phyloP scores from a whole-genome alignment of 2,888 invertebrate genomes.

The Dicranocentrus wangi region DNA sequence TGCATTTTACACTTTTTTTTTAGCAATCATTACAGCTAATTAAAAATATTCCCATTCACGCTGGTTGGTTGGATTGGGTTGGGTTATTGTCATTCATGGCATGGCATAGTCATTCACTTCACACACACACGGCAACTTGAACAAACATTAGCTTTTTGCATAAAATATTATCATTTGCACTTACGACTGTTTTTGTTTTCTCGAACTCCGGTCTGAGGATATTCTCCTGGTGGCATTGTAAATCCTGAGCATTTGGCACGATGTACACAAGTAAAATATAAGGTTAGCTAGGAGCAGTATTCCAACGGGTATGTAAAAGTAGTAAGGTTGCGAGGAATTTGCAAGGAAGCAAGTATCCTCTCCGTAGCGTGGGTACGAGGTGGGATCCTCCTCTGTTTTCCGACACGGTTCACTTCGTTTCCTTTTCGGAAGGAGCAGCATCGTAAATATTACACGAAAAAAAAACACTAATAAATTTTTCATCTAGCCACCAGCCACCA shows the following conservation, averaged over 20 bases:
- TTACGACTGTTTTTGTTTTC: slow-evolving; percentile 67
- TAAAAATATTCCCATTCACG: no score
- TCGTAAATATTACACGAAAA: not conserved
- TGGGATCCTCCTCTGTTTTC: slow-evolving; percentile 36
- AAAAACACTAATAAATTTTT: not conserved
- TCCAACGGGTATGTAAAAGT: slow-evolving; percentile 67
- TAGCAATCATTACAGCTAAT: no score
- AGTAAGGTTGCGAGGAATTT: slow-evolving; percentile 77
- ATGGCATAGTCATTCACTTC: no score
- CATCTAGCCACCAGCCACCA: not conserved
- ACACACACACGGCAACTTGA: no score
- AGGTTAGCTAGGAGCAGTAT: slow-evolving; percentile 66
- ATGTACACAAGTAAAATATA: slow-evolving; percentile 66
- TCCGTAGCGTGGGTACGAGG: slow-evolving; percentile 62
- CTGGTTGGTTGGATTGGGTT: no score
- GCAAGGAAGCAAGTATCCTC: slow-evolving; percentile 75
- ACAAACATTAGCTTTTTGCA: no score
- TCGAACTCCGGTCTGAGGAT: slow-evolving; percentile 52
- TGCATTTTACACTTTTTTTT: not conserved
- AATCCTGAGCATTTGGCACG: slow-evolving; percentile 65
- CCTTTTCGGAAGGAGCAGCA: slow-evolving; percentile 8
- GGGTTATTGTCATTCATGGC: no score
- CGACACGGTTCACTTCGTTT: slow-evolving; percentile 44
- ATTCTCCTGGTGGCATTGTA: slow-evolving; percentile 62
- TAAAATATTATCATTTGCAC: slow-evolving; percentile 16